Percentiles rank a stretch among this genome's conserved stretches.
Evolutionary conservation across 2,888 invertebrate genomes (phyloP).

Genomic region (Diarsia dahlii): DNA sequence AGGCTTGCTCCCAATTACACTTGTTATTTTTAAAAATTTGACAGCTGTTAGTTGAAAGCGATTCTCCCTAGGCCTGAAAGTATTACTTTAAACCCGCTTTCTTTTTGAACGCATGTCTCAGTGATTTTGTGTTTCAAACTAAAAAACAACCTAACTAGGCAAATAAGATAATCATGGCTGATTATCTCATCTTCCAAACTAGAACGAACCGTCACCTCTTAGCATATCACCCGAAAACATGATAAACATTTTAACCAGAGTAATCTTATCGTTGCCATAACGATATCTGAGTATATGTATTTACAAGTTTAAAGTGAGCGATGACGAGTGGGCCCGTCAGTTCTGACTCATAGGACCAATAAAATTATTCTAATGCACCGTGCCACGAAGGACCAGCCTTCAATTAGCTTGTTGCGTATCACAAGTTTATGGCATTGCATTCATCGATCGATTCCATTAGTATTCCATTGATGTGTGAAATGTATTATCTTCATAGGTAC

Average conservation of each 20-base stretch:
- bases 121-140: constrained; percentile 47
- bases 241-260: constrained; percentile 44
- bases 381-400: constrained; percentile 66
- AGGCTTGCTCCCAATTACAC: no score
- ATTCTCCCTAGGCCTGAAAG: no score
- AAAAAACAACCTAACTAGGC: constrained; percentile 9
- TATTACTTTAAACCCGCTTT: no score
- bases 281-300: constrained; percentile 62
- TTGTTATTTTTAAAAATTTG: no score
- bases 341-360: constrained; percentile 70
- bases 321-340: constrained; percentile 74
- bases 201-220: constrained; percentile 35
- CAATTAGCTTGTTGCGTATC: constrained; percentile 72
- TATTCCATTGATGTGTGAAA: neutral
- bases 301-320: constrained; percentile 67
- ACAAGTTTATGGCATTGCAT: constrained; percentile 66
- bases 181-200: constrained; percentile 45
- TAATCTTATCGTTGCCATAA: constrained; percentile 60
- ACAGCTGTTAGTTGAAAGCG: no score
- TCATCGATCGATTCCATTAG: constrained; percentile 28
- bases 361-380: constrained; percentile 68
- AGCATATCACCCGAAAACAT: constrained; percentile 45
- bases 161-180: constrained; percentile 30
- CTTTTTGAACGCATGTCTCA: neutral
- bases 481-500: neutral